Conservation (phyloP, 2,113 vertebrate genomes). For the Eclectus roratus region DNA sequence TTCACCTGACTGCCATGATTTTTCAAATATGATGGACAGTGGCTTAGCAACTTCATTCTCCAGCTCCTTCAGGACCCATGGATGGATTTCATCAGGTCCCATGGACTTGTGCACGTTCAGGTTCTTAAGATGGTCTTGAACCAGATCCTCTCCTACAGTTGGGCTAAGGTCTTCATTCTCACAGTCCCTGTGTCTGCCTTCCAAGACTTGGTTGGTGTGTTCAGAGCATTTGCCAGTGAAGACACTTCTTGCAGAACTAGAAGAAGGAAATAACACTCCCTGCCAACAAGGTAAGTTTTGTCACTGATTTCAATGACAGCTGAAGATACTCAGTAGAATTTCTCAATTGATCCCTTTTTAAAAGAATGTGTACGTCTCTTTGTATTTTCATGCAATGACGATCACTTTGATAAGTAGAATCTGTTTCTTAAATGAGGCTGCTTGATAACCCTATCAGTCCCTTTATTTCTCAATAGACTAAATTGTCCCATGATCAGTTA, state of each 20-base stretch:
- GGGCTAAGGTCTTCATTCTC: too few relatives aligned
- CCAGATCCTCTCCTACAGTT: too few relatives aligned
- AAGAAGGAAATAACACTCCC: background rate
- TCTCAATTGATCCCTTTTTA: background rate
- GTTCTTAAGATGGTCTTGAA: too few relatives aligned
- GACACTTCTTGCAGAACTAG: background rate
- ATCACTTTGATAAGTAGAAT: background rate
- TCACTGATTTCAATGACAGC: background rate
- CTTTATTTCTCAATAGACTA: background rate
- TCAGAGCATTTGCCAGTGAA: too few relatives aligned
- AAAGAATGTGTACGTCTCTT: background rate
- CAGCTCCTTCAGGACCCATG: too few relatives aligned
- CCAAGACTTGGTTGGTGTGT: too few relatives aligned
- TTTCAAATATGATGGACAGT: too few relatives aligned
- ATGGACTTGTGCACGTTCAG: too few relatives aligned
- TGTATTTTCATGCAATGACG: background rate
- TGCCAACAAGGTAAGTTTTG: background rate
- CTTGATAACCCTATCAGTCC: background rate
- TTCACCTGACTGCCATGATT: too few relatives aligned
- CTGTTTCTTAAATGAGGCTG: background rate
- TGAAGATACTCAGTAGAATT: background rate
- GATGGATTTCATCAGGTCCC: too few relatives aligned
- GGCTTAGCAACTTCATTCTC: too few relatives aligned
- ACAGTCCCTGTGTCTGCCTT: accelerated
- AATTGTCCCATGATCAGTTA: background rate